Evolutionary conservation across 1,140 invertebrate genomes (phyloP).

Genomic region (Apolygus lucorum): DNA sequence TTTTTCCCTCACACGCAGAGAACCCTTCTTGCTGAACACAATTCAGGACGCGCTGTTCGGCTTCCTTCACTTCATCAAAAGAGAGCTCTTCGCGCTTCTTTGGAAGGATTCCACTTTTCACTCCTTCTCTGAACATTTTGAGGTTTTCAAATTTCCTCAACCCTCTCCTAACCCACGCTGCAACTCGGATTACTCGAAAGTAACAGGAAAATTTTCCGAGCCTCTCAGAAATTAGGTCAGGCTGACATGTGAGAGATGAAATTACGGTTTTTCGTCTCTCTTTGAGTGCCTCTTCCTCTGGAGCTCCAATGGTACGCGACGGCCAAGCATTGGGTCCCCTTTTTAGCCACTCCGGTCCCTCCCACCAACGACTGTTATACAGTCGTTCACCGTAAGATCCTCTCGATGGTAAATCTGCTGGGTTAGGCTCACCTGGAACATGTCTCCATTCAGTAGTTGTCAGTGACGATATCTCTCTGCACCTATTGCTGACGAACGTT

Average conservation of each 20-base stretch:
- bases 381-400: not conserved
- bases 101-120: no score
- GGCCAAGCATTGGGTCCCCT: not conserved
- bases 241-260: not conserved
- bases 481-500: conserved; percentile 39
- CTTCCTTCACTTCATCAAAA: no score
- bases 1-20: no score
- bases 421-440: not conserved
- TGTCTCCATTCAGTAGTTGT: not conserved
- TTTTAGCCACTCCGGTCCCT: conserved; percentile 11
- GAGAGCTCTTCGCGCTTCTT: no score
- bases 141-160: not conserved
- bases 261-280: not conserved
- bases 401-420: not conserved
- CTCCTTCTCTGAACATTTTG: not conserved
- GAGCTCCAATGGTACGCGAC: not conserved
- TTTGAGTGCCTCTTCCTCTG: not conserved
- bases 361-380: conserved; percentile 8
- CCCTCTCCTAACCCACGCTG: not conserved
- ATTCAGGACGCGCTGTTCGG: no score
- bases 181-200: not conserved
- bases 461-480: conserved; percentile 36
- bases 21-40: no score
- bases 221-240: not conserved
- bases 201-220: not conserved